Conservation (phyloP, 2,797 vertebrate species). For the Scolopax bukidnonensis region DNA sequence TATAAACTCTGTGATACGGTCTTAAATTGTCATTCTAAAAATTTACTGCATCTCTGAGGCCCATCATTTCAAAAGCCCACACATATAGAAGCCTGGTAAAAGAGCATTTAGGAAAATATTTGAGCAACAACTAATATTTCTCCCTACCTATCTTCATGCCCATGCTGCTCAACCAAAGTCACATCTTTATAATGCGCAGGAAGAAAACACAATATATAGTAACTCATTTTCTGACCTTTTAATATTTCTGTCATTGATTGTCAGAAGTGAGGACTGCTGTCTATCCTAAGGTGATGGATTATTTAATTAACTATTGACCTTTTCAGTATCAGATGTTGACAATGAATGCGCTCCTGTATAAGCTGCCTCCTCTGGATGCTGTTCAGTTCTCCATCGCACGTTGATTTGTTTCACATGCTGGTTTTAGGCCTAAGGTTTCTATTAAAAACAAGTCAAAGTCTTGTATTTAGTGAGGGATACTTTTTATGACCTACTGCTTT, state of each 20-base stretch:
- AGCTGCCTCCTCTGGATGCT: slow-evolving; percentile 84
- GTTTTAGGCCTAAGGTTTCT: neutral
- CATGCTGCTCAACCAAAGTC: slow-evolving; percentile 26
- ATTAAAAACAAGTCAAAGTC: neutral
- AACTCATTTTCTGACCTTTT: slow-evolving; percentile 97
- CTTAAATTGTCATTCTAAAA: neutral
- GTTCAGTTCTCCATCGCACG: slow-evolving; percentile 80
- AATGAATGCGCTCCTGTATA: slow-evolving; percentile 90
- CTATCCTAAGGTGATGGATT: slow-evolving; percentile 99
- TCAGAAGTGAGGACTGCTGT: slow-evolving; percentile 86
- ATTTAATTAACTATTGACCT: slow-evolving; percentile 99
- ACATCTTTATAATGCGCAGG: slow-evolving; percentile 76
- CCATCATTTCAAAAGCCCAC: neutral
- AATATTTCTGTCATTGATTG: slow-evolving; percentile 96
- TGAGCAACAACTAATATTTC: slow-evolving; percentile 40
- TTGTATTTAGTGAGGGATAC: neutral
- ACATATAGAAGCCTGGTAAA: neutral
- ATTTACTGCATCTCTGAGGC: neutral
- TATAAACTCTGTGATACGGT: neutral
- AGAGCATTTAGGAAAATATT: slow-evolving; percentile 40
- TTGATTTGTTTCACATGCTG: slow-evolving; percentile 25
- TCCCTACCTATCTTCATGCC: slow-evolving; percentile 35
- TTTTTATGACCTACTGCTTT: neutral
- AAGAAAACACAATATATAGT: slow-evolving; percentile 86
- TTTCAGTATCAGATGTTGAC: slow-evolving; percentile 94